phyloP scores from a whole-genome alignment of 2,113 vertebrate genomes.

The Mormyrus iriodes region DNA sequence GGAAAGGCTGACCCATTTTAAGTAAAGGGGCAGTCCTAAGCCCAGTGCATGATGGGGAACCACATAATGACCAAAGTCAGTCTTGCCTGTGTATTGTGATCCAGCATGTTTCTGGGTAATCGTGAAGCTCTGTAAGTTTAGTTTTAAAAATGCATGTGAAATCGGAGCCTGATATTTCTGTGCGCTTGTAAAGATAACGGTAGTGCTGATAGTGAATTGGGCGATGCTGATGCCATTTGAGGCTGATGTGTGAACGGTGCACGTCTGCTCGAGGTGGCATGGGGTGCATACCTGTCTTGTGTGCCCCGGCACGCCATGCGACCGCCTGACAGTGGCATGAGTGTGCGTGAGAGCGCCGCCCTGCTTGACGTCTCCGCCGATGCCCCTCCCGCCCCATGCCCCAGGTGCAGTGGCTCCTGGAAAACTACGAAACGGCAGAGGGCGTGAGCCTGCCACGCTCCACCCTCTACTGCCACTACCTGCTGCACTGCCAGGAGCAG shows the following conservation, averaged over 20 bases:
- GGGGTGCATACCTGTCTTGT: conserved; percentile 64
- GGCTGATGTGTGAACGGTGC: conserved; percentile 20
- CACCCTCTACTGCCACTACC: conserved; percentile 93
- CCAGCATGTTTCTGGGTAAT: neutral
- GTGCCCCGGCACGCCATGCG: conserved; percentile 62
- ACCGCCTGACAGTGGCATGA: conserved; percentile 32
- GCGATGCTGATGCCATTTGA: neutral
- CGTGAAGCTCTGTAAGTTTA: neutral
- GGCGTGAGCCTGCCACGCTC: conserved; percentile 86
- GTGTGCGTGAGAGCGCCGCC: conserved; percentile 11
- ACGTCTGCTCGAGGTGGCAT: conserved; percentile 38
- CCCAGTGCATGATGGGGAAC: neutral
- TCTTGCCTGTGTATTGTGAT: conserved; percentile 53
- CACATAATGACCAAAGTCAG: conserved; percentile 23
- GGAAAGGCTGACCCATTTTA: conserved; percentile 43
- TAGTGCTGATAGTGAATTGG: no score
- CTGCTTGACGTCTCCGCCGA: conserved; percentile 53
- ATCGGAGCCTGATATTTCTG: conserved; percentile 13
- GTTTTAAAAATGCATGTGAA: conserved; percentile 51
- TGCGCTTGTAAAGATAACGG: neutral
- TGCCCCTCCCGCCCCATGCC: conserved; percentile 45
- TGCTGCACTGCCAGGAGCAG: conserved; percentile 91
- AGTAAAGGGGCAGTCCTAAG: conserved; percentile 41
- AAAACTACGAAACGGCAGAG: conserved; percentile 92
- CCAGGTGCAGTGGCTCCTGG: conserved; percentile 92